Percentiles rank a stretch among this genome's conserved stretches.
Evolutionary conservation across 2,888 invertebrate genomes (phyloP).

Genomic region (Hemicrepidius hirtus): DNA sequence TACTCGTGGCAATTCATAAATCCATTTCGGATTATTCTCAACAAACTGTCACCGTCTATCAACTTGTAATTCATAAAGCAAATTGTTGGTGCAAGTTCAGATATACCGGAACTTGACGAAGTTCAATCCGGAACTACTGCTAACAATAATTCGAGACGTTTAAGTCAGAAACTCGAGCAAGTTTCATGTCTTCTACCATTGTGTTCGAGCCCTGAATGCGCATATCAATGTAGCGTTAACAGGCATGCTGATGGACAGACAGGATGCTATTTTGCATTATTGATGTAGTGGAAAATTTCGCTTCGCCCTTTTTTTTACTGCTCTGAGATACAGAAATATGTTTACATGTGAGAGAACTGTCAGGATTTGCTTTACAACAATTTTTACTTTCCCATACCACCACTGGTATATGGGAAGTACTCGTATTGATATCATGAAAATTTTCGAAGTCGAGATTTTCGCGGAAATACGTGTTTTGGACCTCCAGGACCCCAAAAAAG

Average conservation of each 20-base stretch:
- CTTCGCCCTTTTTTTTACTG: no score
- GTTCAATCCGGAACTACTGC: constrained; percentile 11
- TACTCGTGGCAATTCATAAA: not conserved
- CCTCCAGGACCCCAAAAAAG: no score
- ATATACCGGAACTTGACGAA: constrained; percentile 8
- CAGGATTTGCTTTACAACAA: not conserved
- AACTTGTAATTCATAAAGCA: constrained; percentile 19
- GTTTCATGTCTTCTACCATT: constrained; percentile 8
- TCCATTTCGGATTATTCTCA: constrained; percentile 15
- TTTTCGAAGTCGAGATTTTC: no score
- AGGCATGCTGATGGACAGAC: constrained; percentile 20
- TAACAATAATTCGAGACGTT: constrained; percentile 24
- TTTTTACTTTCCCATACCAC: not conserved
- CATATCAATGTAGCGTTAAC: constrained; percentile 22
- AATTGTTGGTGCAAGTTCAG: constrained; percentile 2
- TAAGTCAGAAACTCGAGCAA: constrained; percentile 19
- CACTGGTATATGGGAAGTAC: no score
- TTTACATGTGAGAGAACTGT: not conserved
- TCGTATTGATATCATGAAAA: no score
- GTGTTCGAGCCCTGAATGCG: constrained; percentile 6
- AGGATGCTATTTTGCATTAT: constrained; percentile 12
- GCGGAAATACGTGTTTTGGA: no score
- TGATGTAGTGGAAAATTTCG: constrained; percentile 25
- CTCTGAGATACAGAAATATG: not conserved
- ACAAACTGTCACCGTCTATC: constrained; percentile 17